A percentile compares a stretch with the other conserved stretches of the same genome.
Conservation (phyloP, 1,140 invertebrate species). For the Drosophila athabasca region DNA sequence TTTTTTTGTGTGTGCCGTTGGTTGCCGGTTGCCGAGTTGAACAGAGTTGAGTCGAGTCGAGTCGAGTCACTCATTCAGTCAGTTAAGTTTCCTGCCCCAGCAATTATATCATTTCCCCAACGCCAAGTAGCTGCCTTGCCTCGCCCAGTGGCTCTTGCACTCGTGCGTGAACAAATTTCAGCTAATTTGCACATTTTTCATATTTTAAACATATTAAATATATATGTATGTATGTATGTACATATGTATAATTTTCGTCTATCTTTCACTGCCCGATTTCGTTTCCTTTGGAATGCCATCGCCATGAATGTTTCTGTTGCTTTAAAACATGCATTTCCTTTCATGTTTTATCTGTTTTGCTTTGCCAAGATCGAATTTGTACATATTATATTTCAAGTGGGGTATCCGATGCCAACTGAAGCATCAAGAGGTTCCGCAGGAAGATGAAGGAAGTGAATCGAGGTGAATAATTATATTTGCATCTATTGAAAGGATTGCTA, state of each 20-base stretch:
- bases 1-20: too few relatives aligned
- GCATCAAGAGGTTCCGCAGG: constrained; percentile 8
- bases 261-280: constrained; percentile 42
- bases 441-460: constrained; percentile 14
- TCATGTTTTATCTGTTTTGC: constrained; percentile 7
- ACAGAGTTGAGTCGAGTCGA: constrained; percentile 21
- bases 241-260: constrained; percentile 7
- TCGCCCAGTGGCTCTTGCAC: constrained; percentile 47
- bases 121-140: constrained; percentile 39
- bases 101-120: constrained; percentile 79
- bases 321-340: too few relatives aligned
- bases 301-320: not conserved
- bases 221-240: not conserved
- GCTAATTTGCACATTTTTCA: constrained; percentile 69
- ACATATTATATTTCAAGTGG: constrained; percentile 15
- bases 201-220: constrained; percentile 25
- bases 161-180: constrained; percentile 74
- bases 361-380: constrained; percentile 23
- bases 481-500: too few relatives aligned
- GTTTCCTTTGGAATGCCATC: constrained; percentile 33
- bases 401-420: constrained; percentile 12
- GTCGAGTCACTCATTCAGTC: constrained; percentile 70
- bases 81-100: constrained; percentile 77
- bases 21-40: not conserved
- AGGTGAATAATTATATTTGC: too few relatives aligned